These are phyloP conservation scores for Agapetus fuscipes DNA, from an alignment of 2,888 invertebrate species.

Conservation along the genomic window DNA sequence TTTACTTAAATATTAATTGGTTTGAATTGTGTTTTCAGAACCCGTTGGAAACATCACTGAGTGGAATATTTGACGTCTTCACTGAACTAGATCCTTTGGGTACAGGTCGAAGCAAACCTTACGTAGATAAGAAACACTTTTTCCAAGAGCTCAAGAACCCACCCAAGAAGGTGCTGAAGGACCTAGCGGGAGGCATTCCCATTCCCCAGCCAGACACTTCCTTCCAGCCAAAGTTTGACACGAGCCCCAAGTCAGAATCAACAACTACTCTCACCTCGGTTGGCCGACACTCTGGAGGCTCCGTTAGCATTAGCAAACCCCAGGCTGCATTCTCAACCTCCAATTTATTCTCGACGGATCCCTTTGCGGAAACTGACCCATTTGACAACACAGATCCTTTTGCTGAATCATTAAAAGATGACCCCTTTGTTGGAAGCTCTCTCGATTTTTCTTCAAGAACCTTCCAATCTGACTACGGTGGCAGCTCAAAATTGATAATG, in stretches of 20 bases:
- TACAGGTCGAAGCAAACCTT: constrained; percentile 84
- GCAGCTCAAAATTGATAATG: constrained; percentile 26
- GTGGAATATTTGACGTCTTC: constrained; percentile 68
- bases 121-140: constrained; percentile 92
- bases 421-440: constrained; percentile 48
- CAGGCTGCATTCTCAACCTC: constrained; percentile 30
- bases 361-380: constrained; percentile 61
- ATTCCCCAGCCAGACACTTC: constrained; percentile 30
- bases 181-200: constrained; percentile 40
- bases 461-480: constrained; percentile 11
- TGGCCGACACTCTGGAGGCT: constrained; percentile 36
- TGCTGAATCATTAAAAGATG: constrained; percentile 49
- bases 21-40: background rate
- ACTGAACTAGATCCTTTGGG: constrained; percentile 90
- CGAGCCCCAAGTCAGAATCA: constrained; percentile 27
- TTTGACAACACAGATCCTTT: constrained; percentile 63
- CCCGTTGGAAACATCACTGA: constrained; percentile 1
- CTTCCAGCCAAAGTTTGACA: constrained; percentile 23
- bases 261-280: constrained; percentile 36
- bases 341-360: constrained; percentile 45
- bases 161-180: constrained; percentile 85
- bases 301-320: constrained; percentile 34
- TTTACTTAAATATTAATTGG: background rate
- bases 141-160: constrained; percentile 94
- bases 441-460: constrained; percentile 25